Base-by-base conservation (phyloP, 2,113 vertebrate genomes). In the Nerophis lumbriciformis region DNA sequence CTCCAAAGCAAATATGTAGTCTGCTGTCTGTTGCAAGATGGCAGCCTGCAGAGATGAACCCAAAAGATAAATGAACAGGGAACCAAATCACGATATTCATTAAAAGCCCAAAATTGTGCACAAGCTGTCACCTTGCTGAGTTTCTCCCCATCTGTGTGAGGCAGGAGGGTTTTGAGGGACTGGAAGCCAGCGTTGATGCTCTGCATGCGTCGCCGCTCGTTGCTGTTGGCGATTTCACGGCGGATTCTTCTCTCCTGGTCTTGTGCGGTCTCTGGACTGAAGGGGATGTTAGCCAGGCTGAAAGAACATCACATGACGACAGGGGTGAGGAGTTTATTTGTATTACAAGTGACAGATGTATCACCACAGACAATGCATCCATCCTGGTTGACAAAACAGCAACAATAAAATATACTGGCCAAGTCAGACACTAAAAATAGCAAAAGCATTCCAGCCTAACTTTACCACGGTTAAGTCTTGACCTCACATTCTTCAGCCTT, bases 101-200 rank as follows among this genome's bases (percentile, higher is more conserved):
- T 36, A 45, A 5, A n/a, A 28, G 51, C 8, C 19, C 9, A 28
- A 53, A 42, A 53, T 6, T 45, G 36, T 52, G 64, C 8, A 21
- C 51, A 15, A 10, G 5, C 47, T 21, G 4, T 88, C 81, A 93
- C 91, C 90, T 89, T 92, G 88, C 92, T 98, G 79, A 99, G 94
- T 68, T 99, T 99, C 85, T 99, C 96, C 71, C 96, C 96, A 0
- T 98, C 96, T 2, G 95, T 96, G 86, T 98, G 96, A 6, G 96
- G 96, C 77, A 99, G 95, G 81, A 99, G 94, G 68, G 96, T 98
- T 86, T 98, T 99, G 56, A 99, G 92, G 35, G 97, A 98, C 89
- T 99, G 97, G 84, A 99, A 99, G 61, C 97, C 97, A 0, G 97
- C 94, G 5, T 99, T 99, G 89, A 99, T 99, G 88, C 97, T 99